These are phyloP conservation scores for Myiozetetes cayanensis DNA, from an alignment of 2,113 vertebrate species.

Conservation along the genomic window DNA sequence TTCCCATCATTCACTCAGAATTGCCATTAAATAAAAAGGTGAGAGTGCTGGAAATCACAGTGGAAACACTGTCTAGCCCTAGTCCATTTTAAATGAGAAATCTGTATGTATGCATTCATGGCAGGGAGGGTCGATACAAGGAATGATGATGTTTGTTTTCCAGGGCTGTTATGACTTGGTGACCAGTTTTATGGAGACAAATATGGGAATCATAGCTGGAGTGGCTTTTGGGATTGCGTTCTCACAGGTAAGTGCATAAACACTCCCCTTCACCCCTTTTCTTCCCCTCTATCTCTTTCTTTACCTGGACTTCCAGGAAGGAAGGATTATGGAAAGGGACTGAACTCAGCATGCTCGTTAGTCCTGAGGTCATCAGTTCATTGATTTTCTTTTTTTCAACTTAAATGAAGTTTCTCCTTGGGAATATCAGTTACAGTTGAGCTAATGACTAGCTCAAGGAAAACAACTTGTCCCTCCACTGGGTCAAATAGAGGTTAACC, in stretches of 20 bases:
- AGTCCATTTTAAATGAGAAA: background rate
- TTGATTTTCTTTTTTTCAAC: conserved; percentile 79
- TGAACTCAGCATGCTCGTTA: conserved; percentile 67
- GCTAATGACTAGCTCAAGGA: conserved; percentile 75
- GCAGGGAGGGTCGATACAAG: background rate
- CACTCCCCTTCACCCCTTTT: background rate
- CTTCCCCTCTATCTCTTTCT: background rate
- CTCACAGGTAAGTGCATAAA: conserved; percentile 85
- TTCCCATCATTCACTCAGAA: background rate
- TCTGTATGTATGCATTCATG: background rate
- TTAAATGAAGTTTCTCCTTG: conserved; percentile 79
- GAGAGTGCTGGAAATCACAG: background rate
- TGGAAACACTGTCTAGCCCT: background rate
- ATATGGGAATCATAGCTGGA: conserved; percentile 97
- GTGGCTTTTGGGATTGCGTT: conserved; percentile 96
- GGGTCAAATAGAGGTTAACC: conserved; percentile 79
- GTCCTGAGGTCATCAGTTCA: conserved; percentile 77
- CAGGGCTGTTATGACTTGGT: conserved; percentile 96
- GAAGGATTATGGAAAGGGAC: conserved; percentile 61
- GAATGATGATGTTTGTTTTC: conserved; percentile 11
- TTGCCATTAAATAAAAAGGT: background rate
- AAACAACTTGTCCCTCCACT: conserved; percentile 67
- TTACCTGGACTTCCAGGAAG: conserved; percentile 32
- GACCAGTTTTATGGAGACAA: conserved; percentile 93
- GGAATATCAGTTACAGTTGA: conserved; percentile 77